Percentiles rank a stretch among this genome's conserved stretches.
These are phyloP conservation scores for Tetraodon nigroviridis DNA, from an alignment of 2,113 vertebrate genomes.

Conservation along the genomic window DNA sequence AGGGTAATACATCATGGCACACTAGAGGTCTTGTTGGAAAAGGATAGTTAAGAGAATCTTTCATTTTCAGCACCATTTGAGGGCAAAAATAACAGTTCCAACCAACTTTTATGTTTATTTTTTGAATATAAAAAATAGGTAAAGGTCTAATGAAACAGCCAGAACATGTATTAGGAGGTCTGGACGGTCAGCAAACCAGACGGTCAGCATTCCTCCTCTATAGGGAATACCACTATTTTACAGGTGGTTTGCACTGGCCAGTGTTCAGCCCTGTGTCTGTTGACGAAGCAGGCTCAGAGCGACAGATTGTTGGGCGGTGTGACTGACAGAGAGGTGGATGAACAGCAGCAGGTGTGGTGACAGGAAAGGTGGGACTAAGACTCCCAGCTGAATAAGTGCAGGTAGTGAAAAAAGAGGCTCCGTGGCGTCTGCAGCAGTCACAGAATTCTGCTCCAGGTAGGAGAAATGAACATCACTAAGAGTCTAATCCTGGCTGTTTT, in stretches of 20 bases:
- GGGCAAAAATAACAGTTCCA: too few relatives aligned
- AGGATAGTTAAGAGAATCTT: too few relatives aligned
- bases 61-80: too few relatives aligned
- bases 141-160: too few relatives aligned
- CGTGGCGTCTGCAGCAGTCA: not conserved
- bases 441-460: not conserved
- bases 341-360: conserved; percentile 12
- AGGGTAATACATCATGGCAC: too few relatives aligned
- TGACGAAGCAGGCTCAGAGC: not conserved
- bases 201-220: conserved; percentile 27
- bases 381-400: not conserved
- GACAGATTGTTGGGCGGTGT: conserved; percentile 30
- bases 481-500: not conserved
- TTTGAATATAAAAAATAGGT: too few relatives aligned
- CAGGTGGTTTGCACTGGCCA: not conserved
- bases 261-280: not conserved
- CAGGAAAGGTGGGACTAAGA: conserved; percentile 9
- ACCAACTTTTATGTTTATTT: too few relatives aligned
- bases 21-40: too few relatives aligned
- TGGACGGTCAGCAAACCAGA: conserved; percentile 29
- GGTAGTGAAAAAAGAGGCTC: conserved; percentile 1
- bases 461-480: not conserved
- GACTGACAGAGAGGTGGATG: conserved; percentile 2
- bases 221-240: conserved; percentile 12
- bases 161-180: not conserved